phyloP scores from a whole-genome alignment of 2,888 invertebrate species.

The Clivina fossor region DNA sequence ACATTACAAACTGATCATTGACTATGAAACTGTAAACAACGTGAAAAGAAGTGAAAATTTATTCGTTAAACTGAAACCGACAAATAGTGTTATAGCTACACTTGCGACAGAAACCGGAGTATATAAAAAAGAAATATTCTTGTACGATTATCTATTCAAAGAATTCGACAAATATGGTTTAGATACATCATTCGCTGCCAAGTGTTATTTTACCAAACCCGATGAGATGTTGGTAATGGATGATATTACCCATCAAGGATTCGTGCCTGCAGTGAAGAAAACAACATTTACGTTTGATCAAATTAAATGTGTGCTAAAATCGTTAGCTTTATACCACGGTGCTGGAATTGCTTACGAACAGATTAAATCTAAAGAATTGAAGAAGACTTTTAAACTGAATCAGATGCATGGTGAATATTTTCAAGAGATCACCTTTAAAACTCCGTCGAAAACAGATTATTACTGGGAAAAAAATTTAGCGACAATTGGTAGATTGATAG shows the following conservation, averaged over 20 bases:
- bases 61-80: slow-evolving; percentile 25
- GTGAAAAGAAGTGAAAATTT: background rate
- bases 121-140: slow-evolving; percentile 47
- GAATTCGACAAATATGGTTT: slow-evolving; percentile 40
- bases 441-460: background rate
- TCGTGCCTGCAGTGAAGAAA: slow-evolving; percentile 41
- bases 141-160: slow-evolving; percentile 42
- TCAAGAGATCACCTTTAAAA: background rate
- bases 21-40: slow-evolving; percentile 22
- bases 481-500: slow-evolving; percentile 38
- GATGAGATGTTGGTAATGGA: slow-evolving; percentile 43
- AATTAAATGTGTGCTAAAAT: slow-evolving; percentile 53
- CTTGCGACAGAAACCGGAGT: slow-evolving; percentile 28
- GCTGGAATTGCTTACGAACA: slow-evolving; percentile 57
- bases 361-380: slow-evolving; percentile 39
- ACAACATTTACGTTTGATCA: slow-evolving; percentile 55
- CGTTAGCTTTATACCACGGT: slow-evolving; percentile 58
- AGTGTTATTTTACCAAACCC: slow-evolving; percentile 43
- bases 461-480: slow-evolving; percentile 29
- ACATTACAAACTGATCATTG: slow-evolving; percentile 38
- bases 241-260: slow-evolving; percentile 42
- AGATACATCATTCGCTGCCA: slow-evolving; percentile 42
- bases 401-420: background rate
- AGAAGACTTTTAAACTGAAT: background rate
- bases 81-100: too few relatives aligned